Evolutionary conservation across 2,113 vertebrate species (phyloP), one percentile per base, ranked within the genome.

Genomic region (Pelusios castaneus): DNA sequence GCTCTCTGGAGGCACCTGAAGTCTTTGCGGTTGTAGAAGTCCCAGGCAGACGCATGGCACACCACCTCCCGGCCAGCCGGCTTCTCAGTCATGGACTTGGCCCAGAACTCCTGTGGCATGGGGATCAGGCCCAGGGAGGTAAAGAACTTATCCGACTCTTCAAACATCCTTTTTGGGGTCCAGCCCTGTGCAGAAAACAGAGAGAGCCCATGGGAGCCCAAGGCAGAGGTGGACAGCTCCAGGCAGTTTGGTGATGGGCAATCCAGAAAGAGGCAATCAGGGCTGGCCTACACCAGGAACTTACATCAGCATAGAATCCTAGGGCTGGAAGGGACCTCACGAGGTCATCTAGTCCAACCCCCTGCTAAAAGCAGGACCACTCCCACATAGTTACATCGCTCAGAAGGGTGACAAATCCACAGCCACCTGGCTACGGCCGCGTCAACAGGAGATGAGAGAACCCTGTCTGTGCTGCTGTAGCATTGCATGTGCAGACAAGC

Each of bases 81-180:
- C 79, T 99, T 99, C 94, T 98, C 98, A 0, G 98, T 90, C 98
- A 98, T 98, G 1, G 98, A 99, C 88, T 98, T 98, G 16, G 95
- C 22, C 98, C 98, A 98, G 97, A 98, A 99, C 89, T 99, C 99
- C 0, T 89, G 43, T 0, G 98, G 98, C 98, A 99, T 98, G 0
- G 98, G 97, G 77, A 98, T 87, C 86, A 99, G 98, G 45, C 98
- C 99, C 95, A 99, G 96, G 12, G 99, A 99, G 14, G 92, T 98
- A 90, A 99, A 99, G 94, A 99, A 99, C 0, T 14, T 94, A 27
- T 99, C 98, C 0, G 99, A 99, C 96, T 99, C 98, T 17, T 99
- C 19, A 96, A 99, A 99, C 99, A 99, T 99, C 88, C 0, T 98
- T 70, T 1, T 95, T 31, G 99, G 94, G 10, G 99, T 98, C 99